Conservation (phyloP, 2,888 invertebrate genomes). For the Papilio demoleus region DNA sequence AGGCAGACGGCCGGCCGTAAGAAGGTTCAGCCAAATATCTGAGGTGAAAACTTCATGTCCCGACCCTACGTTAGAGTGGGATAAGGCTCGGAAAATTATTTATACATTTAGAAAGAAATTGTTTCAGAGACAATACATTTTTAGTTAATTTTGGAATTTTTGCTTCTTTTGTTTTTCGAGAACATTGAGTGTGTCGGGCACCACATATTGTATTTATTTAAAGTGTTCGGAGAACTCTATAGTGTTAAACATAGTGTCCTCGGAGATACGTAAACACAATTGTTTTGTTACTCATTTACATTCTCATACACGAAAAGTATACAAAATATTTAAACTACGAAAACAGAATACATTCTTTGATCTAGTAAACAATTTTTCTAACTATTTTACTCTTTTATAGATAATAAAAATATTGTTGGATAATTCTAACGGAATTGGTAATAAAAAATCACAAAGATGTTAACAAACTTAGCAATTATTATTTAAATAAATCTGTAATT, state of each 20-base stretch:
- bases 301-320: neutral
- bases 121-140: too few relatives aligned
- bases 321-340: neutral
- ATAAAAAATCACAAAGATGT: too few relatives aligned
- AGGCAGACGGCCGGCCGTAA: too few relatives aligned
- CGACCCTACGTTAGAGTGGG: too few relatives aligned
- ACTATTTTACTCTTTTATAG: too few relatives aligned
- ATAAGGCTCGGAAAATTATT: too few relatives aligned
- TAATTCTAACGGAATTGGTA: too few relatives aligned
- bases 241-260: slow-evolving; percentile 4
- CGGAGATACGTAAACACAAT: slow-evolving; percentile 5
- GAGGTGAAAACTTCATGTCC: too few relatives aligned
- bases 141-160: neutral
- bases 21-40: too few relatives aligned
- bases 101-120: too few relatives aligned
- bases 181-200: slow-evolving; percentile 1
- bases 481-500: neutral
- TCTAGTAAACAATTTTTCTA: neutral
- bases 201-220: neutral
- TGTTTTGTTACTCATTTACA: neutral
- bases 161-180: neutral
- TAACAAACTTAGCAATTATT: neutral
- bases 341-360: neutral
- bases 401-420: too few relatives aligned
- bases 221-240: neutral